These are phyloP conservation scores for Lithophane leautieri DNA, from an alignment of 2,888 invertebrate genomes.

Conservation along the genomic window DNA sequence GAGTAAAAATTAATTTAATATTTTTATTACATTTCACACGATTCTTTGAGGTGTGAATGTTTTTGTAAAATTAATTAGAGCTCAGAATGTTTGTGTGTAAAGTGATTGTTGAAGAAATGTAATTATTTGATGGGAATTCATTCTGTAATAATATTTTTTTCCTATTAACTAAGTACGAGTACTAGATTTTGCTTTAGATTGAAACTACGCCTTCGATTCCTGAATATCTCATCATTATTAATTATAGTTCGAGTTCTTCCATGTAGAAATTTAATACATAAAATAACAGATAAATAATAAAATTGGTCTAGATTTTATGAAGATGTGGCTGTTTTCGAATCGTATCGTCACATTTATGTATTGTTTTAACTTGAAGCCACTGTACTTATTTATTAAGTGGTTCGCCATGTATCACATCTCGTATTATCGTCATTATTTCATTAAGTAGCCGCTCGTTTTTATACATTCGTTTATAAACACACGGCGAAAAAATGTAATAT, in stretches of 20 bases:
- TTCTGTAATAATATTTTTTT: not conserved
- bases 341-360: not conserved
- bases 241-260: not conserved
- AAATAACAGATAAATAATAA: not conserved
- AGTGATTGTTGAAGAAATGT: conserved; percentile 14
- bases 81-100: not conserved
- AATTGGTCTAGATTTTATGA: not conserved
- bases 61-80: conserved; percentile 46
- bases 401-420: conserved; percentile 7
- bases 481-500: conserved; percentile 65
- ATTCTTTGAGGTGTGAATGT: conserved; percentile 53
- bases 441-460: conserved; percentile 54
- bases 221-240: not conserved
- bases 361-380: not conserved
- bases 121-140: conserved; percentile 3
- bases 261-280: not conserved
- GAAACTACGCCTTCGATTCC: not conserved
- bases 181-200: not conserved
- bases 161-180: not conserved
- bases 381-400: not conserved
- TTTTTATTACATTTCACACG: conserved; percentile 45
- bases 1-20: conserved; percentile 47
- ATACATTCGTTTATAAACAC: conserved; percentile 41
- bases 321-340: not conserved
- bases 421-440: conserved; percentile 50